Percentiles rank a stretch among this genome's conserved stretches.
phyloP scores from a whole-genome alignment of 2,888 invertebrate species.

The Caenorhabditis sp. region DNA sequence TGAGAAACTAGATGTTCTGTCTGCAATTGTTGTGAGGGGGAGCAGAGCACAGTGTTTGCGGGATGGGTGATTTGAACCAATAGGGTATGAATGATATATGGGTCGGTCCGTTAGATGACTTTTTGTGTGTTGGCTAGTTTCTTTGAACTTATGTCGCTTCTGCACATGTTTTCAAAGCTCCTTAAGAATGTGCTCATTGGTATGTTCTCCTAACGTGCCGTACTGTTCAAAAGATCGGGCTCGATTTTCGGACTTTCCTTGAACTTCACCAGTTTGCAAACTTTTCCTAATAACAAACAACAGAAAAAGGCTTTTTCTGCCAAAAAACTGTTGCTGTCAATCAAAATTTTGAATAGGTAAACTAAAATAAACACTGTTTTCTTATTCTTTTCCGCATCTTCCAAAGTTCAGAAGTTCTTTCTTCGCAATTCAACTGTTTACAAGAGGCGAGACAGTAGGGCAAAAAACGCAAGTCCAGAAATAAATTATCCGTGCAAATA shows the following conservation, averaged over 20 bases:
- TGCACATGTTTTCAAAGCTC: background rate
- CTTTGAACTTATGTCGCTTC: background rate
- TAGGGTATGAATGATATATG: constrained; percentile 47
- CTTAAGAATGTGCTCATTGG: constrained; percentile 42
- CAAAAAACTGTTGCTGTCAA: background rate
- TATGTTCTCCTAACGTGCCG: constrained; percentile 20
- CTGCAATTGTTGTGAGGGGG: background rate
- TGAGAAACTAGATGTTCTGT: constrained; percentile 18
- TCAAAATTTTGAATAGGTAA: constrained; percentile 11
- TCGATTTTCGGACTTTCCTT: constrained; percentile 4
- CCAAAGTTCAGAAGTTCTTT: constrained; percentile 15
- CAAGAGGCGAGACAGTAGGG: background rate
- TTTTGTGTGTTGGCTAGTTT: background rate
- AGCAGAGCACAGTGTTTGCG: constrained; percentile 26
- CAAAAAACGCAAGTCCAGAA: constrained; percentile 26
- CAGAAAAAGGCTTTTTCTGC: background rate
- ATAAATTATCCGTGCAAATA: constrained; percentile 42
- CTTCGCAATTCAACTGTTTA: no score
- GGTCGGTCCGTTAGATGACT: constrained; percentile 4
- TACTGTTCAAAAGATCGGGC: constrained; percentile 15
- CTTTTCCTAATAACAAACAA: no score
- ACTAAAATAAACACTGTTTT: background rate
- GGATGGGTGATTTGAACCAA: constrained; percentile 39
- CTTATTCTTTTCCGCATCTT: constrained; percentile 10
- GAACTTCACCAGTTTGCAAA: constrained; percentile 11